Base-by-base conservation (phyloP, 2,888 invertebrate genomes). In the Chymomyza amoena region DNA sequence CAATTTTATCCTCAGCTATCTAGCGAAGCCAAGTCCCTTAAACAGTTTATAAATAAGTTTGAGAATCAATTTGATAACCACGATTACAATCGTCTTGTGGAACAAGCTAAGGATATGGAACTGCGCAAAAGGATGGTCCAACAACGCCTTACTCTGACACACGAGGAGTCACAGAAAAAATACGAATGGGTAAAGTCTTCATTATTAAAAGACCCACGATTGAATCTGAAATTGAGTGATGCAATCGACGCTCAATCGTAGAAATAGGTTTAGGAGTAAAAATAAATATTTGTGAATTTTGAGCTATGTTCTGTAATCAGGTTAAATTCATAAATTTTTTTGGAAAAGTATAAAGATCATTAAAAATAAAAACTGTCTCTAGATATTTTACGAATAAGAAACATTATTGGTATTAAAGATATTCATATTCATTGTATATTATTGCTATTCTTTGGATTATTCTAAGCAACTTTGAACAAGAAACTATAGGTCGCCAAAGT, bases 101-200 rank as follows among this genome's bases (percentile, higher is more conserved):
- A 87, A 7, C 90, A 91, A 66, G 90, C 85, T 3, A 91, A 89
- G 68, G 83, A 89, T 18, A 87, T 92, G 45, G 90, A 90, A 13
- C 77, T 91, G 0, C 87, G 91, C 61, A 91, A 91, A 67, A 86
- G 91, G n/a, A 91, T 91, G 88, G 89, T 92, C 0, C 91, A 91
- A 66, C 91, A 91, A 69, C 88, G 92, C 2, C 74, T 92, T 65
- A 90, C 89, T 0, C 69, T 90, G 4, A 90, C 91, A 1, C 91
- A 92, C 67, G 90, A 91, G 54, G 89, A 91, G 52, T 90, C 91
- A 1, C 90, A 91, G 68, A 88, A 88, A 65, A 92, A 92, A 74
- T 92, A 90, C 66, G 90, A 90, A 64, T 72, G 81, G 54, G 88
- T 92, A 1, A 91, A 91, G 61, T 84, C 81, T 9, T 84, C 90